phyloP scores from a whole-genome alignment of 1,140 invertebrate species.

The Belonocnema kinseyi region DNA sequence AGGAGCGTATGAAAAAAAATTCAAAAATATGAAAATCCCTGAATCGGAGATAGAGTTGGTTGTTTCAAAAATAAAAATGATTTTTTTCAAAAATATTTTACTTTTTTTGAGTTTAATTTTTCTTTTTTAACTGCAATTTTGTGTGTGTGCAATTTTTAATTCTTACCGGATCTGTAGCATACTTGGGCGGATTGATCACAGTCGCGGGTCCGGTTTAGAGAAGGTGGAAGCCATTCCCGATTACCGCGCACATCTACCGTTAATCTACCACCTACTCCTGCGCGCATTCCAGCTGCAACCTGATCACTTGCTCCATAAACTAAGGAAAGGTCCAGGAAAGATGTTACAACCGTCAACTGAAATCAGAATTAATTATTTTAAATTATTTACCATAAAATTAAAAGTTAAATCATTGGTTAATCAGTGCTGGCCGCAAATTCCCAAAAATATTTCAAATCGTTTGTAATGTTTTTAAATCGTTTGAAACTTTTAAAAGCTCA shows the following conservation, averaged over 20 bases:
- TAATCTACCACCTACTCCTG: constrained; percentile 80
- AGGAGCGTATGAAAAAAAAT: too few species aligned
- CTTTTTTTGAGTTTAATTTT: background rate
- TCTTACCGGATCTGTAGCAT: constrained; percentile 82
- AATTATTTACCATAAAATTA: too few species aligned
- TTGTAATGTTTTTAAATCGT: too few species aligned
- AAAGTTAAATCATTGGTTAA: too few species aligned
- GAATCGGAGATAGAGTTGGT: too few species aligned
- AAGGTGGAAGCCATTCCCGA: constrained; percentile 83
- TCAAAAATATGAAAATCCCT: too few species aligned
- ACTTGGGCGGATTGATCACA: constrained; percentile 77
- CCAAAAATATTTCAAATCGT: too few species aligned
- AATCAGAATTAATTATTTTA: constrained; percentile 10
- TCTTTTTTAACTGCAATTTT: too few species aligned
- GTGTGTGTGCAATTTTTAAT: background rate
- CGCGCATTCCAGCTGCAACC: constrained; percentile 80
- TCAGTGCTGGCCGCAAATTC: too few species aligned
- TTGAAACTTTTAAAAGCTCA: too few species aligned
- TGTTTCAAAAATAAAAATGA: too few species aligned
- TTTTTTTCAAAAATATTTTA: too few species aligned
- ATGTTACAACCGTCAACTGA: constrained; percentile 87
- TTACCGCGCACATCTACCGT: constrained; percentile 79
- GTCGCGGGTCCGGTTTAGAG: constrained; percentile 79
- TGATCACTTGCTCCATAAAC: constrained; percentile 87
- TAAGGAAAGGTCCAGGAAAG: constrained; percentile 89